Percentiles rank a stretch among this genome's conserved stretches.
Conservation (phyloP, 2,888 invertebrate genomes). For the Oscheius onirici region DNA sequence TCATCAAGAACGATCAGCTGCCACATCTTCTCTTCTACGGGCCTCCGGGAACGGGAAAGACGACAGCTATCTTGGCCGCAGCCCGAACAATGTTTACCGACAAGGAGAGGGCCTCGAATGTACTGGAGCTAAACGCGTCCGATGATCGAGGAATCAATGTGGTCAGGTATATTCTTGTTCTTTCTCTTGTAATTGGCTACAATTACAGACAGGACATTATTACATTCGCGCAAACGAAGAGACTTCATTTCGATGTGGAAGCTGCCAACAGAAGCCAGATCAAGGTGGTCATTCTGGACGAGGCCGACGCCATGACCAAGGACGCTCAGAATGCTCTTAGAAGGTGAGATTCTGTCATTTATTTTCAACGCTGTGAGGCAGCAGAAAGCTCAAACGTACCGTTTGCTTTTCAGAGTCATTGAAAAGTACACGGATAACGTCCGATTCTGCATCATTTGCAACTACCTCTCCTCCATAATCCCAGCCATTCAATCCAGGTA, state of each 20-base stretch:
- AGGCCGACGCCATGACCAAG: conserved; percentile 99
- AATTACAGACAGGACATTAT: conserved; percentile 45
- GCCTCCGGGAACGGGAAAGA: conserved; percentile 95
- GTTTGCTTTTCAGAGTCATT: conserved; percentile 80
- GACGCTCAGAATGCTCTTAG: conserved; percentile 98
- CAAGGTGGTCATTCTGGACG: conserved; percentile 94
- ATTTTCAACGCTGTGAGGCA: too few species aligned
- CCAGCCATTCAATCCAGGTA: conserved; percentile 95
- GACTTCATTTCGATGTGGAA: conserved; percentile 73
- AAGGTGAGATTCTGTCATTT: conserved; percentile 75
- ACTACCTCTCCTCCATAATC: conserved; percentile 96
- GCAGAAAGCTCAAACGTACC: background rate
- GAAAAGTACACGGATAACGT: conserved; percentile 99
- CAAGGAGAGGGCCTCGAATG: conserved; percentile 91
- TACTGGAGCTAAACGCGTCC: conserved; percentile 90
- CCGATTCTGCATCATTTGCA: conserved; percentile 97
- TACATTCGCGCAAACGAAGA: conserved; percentile 78
- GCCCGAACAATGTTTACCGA: conserved; percentile 89
- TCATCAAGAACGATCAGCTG: conserved; percentile 88
- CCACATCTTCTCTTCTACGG: conserved; percentile 97
- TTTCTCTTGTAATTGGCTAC: background rate
- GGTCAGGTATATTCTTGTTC: conserved; percentile 35
- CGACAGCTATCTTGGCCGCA: conserved; percentile 94
- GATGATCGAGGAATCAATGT: conserved; percentile 85
- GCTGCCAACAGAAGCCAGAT: conserved; percentile 70